Evolutionary conservation across 2,113 vertebrate species (phyloP), one percentile per base, ranked within the genome.

Genomic region (Glaucidium brasilianum): DNA sequence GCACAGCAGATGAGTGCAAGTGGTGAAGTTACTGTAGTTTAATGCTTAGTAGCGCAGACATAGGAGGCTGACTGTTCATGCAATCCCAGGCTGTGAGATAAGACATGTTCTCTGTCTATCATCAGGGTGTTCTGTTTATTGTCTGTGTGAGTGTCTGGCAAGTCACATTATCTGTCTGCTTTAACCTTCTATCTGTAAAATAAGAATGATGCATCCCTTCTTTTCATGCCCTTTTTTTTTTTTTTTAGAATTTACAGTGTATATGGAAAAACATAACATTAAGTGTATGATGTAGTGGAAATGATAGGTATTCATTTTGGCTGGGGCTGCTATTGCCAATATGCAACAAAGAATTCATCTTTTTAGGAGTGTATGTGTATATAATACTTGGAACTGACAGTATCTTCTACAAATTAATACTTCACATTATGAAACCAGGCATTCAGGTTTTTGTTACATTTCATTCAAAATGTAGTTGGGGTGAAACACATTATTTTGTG

Each of bases 41-140:
- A 37, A 16, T 62, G 63, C 27, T 84, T 45, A 12, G 39, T n/a
- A 72, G 43, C 22, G 88, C 32, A 29, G 60, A 22, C 4, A 15
- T 7, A 53, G 56, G 55, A 74, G 60, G 12, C 59, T 77, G 72
- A 15, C 12, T 0, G 5, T 53, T 88, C 14, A 6, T 77, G 37
- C 0, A 4, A 29, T 69, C 29, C 50, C 41, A 69, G 32, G 29
- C 41, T 68, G 25, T 17, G 30, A 72, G 67, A 16, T 63, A 21
- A 37, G 19, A 39, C 9, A 22, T 0, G 0, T 80, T 60, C 15
- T 63, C 67, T 60, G n/a, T 35, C 66, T 0, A 1, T 50, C 1
- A 0, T 64, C 39, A 17, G 68, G 22, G 62, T 59, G 22, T 72
- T 72, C 49, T 62, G 29, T 64, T 43, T 27, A 3, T 27, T 84